phyloP scores from a whole-genome alignment of 2,888 invertebrate genomes.

The Sepiola atlantica region DNA sequence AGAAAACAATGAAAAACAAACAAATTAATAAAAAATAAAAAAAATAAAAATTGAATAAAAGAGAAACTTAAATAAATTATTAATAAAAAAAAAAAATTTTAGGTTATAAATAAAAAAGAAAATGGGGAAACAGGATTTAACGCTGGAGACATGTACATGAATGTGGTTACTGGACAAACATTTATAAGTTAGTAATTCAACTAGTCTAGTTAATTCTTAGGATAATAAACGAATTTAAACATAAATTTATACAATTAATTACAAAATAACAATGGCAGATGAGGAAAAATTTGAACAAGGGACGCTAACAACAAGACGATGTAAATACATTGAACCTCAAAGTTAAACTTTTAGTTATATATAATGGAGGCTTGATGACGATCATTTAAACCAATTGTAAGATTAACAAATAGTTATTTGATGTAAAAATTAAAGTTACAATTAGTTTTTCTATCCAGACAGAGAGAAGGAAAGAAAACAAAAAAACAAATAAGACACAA shows the following conservation, averaged over 20 bases:
- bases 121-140: background rate
- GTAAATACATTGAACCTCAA: background rate
- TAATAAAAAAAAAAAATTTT: background rate
- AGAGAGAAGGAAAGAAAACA: background rate
- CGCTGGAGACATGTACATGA: background rate
- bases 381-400: background rate
- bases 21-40: too few species aligned
- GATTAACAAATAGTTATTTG: background rate
- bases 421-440: background rate
- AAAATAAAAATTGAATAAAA: background rate
- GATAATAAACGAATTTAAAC: slow-evolving; percentile 20
- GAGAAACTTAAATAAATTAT: background rate
- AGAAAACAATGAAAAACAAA: background rate
- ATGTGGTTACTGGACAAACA: slow-evolving; percentile 3
- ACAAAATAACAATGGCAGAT: background rate
- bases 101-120: too few species aligned
- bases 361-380: background rate
- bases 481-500: background rate
- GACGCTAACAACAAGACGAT: background rate
- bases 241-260: background rate
- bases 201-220: background rate
- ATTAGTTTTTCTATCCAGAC: slow-evolving; percentile 7
- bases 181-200: background rate
- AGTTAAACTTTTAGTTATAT: background rate
- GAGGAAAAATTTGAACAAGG: background rate